A percentile compares a stretch with the other conserved stretches of the same genome.
phyloP scores from a whole-genome alignment of 2,888 invertebrate genomes.

The Nudaria mundana region DNA sequence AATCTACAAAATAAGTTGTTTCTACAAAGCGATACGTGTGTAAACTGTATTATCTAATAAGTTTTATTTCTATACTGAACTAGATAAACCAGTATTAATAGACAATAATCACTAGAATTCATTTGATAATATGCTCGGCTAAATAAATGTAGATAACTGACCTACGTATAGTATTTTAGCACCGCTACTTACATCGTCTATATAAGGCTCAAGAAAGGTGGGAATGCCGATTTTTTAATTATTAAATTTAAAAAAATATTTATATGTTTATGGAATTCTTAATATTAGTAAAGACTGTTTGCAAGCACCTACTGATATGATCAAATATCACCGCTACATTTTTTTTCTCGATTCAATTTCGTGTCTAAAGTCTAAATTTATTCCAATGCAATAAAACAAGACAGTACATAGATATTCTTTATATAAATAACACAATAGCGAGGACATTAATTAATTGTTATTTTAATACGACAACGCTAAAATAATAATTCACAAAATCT shows the following conservation, averaged over 20 bases:
- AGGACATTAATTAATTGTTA: too few species aligned
- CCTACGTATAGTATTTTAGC: constrained; percentile 35
- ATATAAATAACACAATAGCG: too few species aligned
- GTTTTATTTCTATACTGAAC: constrained; percentile 13
- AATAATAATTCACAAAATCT: not conserved
- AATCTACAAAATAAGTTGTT: constrained; percentile 3
- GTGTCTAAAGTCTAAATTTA: too few species aligned
- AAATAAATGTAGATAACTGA: constrained; percentile 13
- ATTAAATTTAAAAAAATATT: too few species aligned
- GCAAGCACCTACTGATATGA: too few species aligned
- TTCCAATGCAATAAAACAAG: too few species aligned
- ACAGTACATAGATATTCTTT: too few species aligned
- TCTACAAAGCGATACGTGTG: constrained; percentile 4
- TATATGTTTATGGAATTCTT: too few species aligned
- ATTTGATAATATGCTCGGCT: constrained; percentile 7
- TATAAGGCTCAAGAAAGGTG: constrained; percentile 40
- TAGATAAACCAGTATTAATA: constrained; percentile 14
- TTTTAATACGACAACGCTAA: too few species aligned
- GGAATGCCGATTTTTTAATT: constrained; percentile 38
- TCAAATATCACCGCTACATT: too few species aligned
- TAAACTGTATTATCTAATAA: not conserved
- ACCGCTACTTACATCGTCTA: constrained; percentile 41
- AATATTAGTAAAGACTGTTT: too few species aligned
- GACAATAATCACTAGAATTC: constrained; percentile 1
- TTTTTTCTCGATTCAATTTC: too few species aligned